Conservation (phyloP, 2,888 invertebrate genomes). For the Nemapogon koenigi region DNA sequence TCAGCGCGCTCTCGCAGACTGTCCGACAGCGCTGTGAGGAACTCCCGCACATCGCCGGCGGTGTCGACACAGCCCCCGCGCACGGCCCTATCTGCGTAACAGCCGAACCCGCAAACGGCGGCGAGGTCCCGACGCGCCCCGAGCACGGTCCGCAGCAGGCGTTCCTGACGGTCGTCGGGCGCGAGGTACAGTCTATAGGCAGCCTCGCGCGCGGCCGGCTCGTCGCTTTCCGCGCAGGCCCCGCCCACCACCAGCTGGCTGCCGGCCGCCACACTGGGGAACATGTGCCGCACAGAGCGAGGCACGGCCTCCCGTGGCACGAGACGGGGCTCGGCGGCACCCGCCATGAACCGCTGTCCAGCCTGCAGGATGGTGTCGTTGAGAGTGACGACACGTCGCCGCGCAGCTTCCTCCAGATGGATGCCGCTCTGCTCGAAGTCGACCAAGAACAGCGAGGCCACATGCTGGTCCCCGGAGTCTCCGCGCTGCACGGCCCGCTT, state of each 20-base stretch:
- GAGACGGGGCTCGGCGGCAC: slow-evolving; percentile 72
- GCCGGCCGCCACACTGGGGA: no score
- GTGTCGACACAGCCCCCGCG: slow-evolving; percentile 86
- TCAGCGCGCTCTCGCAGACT: slow-evolving; percentile 73
- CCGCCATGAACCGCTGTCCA: slow-evolving; percentile 84
- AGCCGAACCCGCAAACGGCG: slow-evolving; percentile 84
- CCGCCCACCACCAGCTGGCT: slow-evolving; percentile 80
- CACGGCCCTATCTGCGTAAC: slow-evolving; percentile 90
- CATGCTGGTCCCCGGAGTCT: slow-evolving; percentile 85
- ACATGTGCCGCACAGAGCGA: slow-evolving; percentile 74
- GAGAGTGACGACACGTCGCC: slow-evolving; percentile 79
- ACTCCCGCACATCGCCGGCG: slow-evolving; percentile 79
- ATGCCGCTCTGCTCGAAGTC: slow-evolving; percentile 99
- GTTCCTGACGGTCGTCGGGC: slow-evolving; percentile 79
- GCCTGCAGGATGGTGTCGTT: slow-evolving; percentile 86
- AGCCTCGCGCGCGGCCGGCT: slow-evolving; percentile 81
- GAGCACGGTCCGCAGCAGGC: slow-evolving; percentile 75
- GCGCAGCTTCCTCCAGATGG: slow-evolving; percentile 79
- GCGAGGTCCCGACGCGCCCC: slow-evolving; percentile 81
- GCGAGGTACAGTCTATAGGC: slow-evolving; percentile 87
- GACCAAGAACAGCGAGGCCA: slow-evolving; percentile 88
- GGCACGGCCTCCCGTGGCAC: slow-evolving; percentile 74
- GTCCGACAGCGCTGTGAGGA: slow-evolving; percentile 78
- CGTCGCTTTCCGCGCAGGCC: slow-evolving; percentile 82
- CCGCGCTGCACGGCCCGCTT: slow-evolving; percentile 72